These are phyloP conservation scores for Ptychobarbus kaznakovi DNA, from an alignment of 2,797 vertebrate genomes.

Conservation along the genomic window DNA sequence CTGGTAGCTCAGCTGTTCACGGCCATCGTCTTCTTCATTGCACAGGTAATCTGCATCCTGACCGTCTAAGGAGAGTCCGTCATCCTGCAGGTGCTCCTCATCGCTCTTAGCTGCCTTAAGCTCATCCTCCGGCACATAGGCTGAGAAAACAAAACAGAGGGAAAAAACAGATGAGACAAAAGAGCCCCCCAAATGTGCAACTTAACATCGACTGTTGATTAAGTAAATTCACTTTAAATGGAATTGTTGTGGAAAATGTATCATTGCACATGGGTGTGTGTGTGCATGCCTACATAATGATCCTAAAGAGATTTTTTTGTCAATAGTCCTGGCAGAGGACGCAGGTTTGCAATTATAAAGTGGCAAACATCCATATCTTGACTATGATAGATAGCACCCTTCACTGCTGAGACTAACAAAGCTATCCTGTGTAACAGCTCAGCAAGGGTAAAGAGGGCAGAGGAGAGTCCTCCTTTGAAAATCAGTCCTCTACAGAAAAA, in stretches of 20 bases:
- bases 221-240: slow-evolving; percentile 2
- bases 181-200: slow-evolving; percentile 43
- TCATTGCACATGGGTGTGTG: slow-evolving; percentile 37
- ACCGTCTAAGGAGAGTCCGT: slow-evolving; percentile 88
- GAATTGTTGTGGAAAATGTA: slow-evolving; percentile 5
- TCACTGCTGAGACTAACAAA: slow-evolving; percentile 74
- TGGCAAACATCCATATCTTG: slow-evolving; percentile 80
- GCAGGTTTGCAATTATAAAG: slow-evolving; percentile 78
- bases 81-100: slow-evolving; percentile 89
- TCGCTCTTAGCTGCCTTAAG: slow-evolving; percentile 88
- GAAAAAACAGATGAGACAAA: slow-evolving; percentile 54
- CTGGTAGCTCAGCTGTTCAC: slow-evolving; percentile 91
- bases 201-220: slow-evolving; percentile 50
- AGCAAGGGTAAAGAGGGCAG: slow-evolving; percentile 70
- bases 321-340: slow-evolving; percentile 75
- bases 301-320: slow-evolving; percentile 71
- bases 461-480: slow-evolving; percentile 58
- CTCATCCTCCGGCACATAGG: slow-evolving; percentile 97
- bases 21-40: slow-evolving; percentile 87
- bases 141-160: slow-evolving; percentile 78
- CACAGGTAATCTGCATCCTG: slow-evolving; percentile 91
- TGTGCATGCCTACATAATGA: slow-evolving; percentile 66
- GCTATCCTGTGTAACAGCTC: slow-evolving; percentile 73
- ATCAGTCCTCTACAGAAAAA: slow-evolving; percentile 61
- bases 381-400: slow-evolving; percentile 79